phyloP scores from a whole-genome alignment of 1,140 invertebrate species.

The Thrips palmi region DNA sequence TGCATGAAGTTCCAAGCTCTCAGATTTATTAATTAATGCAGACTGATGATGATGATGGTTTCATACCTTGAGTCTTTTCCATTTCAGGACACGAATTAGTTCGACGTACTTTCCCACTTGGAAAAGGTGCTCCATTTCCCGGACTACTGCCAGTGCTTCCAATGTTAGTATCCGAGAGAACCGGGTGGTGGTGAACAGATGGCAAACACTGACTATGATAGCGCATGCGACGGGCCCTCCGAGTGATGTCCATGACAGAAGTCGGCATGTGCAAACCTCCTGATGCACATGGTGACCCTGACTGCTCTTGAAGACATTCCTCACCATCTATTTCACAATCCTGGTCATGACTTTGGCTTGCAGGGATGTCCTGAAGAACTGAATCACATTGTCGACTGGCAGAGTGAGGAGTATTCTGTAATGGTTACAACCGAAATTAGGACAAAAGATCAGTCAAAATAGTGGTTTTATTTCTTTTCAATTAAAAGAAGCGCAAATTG shows the following conservation, averaged over 20 bases:
- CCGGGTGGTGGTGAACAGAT: conserved; percentile 3
- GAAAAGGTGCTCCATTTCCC: conserved; percentile 16
- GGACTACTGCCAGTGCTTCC: conserved; percentile 25
- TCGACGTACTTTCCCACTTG: conserved; percentile 24
- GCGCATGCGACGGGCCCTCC: conserved; percentile 37
- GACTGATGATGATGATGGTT: too few species aligned
- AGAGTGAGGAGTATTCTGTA: too few species aligned
- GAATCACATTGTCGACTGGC: conserved; percentile 2
- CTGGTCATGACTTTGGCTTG: conserved; percentile 16
- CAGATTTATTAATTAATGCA: too few species aligned
- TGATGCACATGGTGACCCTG: conserved; percentile 27
- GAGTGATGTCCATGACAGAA: conserved; percentile 39
- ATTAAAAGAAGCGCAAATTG: too few species aligned
- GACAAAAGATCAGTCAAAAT: too few species aligned
- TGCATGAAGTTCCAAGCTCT: too few species aligned
- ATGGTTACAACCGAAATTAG: too few species aligned
- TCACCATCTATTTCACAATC: conserved; percentile 18
- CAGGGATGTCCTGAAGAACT: too few species aligned
- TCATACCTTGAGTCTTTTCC: conserved; percentile 26
- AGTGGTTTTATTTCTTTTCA: too few species aligned
- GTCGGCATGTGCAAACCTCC: conserved; percentile 43
- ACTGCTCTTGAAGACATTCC: conserved; percentile 28
- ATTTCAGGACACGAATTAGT: conserved; percentile 43
- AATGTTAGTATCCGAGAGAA: conserved; percentile 1
- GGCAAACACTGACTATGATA: conserved; percentile 36